Conservation (phyloP, 2,888 invertebrate genomes). For the Fragum whitleyi region DNA sequence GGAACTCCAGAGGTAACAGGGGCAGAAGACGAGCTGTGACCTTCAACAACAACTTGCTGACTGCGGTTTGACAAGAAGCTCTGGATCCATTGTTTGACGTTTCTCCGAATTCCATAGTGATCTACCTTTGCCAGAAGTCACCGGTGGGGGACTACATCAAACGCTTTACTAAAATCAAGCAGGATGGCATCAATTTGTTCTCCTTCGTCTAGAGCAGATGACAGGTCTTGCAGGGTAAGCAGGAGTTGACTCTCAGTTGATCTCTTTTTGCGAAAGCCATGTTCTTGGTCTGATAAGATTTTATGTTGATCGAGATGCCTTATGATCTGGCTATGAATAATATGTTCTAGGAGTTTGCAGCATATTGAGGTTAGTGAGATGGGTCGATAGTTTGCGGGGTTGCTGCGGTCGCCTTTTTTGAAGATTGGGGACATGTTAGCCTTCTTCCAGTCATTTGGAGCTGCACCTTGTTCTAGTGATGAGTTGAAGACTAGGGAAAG, state of each 20-base stretch:
- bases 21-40: no score
- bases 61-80: slow-evolving; percentile 18
- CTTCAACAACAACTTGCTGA: slow-evolving; percentile 20
- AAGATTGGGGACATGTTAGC: neutral
- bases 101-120: no score
- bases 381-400: no score
- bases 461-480: slow-evolving; percentile 17
- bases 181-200: no score
- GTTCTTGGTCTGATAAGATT: slow-evolving; percentile 24
- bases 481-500: neutral
- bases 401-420: no score
- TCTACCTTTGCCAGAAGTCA: neutral
- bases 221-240: slow-evolving; percentile 18
- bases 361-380: no score
- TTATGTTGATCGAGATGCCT: slow-evolving; percentile 9
- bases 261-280: slow-evolving; percentile 27
- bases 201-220: slow-evolving; percentile 3
- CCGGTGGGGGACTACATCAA: slow-evolving; percentile 7
- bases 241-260: slow-evolving; percentile 27
- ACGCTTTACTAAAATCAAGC: slow-evolving; percentile 28
- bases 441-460: slow-evolving; percentile 6
- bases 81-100: no score
- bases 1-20: no score
- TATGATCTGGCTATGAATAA: slow-evolving; percentile 27
- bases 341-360: no score